These are phyloP conservation scores for Salvelinus fontinalis DNA, from an alignment of 2,113 vertebrate species.

Conservation along the genomic window DNA sequence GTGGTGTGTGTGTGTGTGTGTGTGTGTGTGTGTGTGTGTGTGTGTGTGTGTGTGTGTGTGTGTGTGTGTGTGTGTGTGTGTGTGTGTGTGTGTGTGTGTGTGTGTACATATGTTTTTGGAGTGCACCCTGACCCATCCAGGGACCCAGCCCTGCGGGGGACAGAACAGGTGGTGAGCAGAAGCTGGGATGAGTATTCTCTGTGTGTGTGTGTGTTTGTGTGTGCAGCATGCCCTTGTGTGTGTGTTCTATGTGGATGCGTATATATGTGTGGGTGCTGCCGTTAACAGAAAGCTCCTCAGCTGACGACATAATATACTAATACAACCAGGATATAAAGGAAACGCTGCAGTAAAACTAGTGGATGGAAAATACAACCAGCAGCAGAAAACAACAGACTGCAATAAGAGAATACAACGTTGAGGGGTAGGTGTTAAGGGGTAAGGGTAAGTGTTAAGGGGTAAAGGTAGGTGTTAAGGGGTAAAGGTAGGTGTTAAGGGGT, in stretches of 20 bases:
- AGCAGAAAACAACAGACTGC: neutral
- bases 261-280: neutral
- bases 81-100: constrained; percentile 3
- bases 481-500: no score
- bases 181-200: constrained; percentile 21
- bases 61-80: constrained; percentile 7
- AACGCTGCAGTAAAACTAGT: neutral
- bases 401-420: neutral
- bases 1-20: neutral
- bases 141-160: constrained; percentile 18
- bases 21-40: constrained; percentile 9
- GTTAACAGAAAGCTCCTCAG: constrained; percentile 27
- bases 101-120: constrained; percentile 22
- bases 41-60: constrained; percentile 11
- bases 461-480: no score
- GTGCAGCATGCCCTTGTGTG: constrained; percentile 3
- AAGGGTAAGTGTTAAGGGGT: no score
- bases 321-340: neutral
- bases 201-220: constrained; percentile 12
- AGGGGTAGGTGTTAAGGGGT: no score
- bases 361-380: neutral
- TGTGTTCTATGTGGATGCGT: neutral
- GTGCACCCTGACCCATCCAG: constrained; percentile 42
- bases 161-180: constrained; percentile 41
- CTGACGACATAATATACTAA: constrained; percentile 4